A percentile compares a stretch with the other conserved stretches of the same genome.
phyloP scores from a whole-genome alignment of 1,140 invertebrate species.

The Ips nitidus region DNA sequence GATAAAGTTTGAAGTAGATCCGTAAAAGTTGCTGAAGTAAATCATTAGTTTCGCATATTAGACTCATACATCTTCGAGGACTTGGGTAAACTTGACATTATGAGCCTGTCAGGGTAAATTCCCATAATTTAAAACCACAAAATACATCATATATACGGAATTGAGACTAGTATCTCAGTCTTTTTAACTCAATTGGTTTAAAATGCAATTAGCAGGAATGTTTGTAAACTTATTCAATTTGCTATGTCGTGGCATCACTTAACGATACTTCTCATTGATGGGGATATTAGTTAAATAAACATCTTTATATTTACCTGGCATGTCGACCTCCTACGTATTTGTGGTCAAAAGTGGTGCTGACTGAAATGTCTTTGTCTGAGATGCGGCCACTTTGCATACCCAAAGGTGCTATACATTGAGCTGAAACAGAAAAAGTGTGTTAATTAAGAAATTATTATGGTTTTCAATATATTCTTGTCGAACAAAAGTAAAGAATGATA shows the following conservation, averaged over 20 bases:
- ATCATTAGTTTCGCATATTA: constrained; percentile 26
- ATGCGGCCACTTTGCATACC: constrained; percentile 90
- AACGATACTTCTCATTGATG: neutral
- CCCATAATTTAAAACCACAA: neutral
- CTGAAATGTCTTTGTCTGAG: constrained; percentile 80
- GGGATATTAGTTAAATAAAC: neutral
- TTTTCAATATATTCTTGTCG: neutral
- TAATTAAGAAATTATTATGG: constrained; percentile 7
- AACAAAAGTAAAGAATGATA: too few species aligned
- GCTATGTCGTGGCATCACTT: too few species aligned
- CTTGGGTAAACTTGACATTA: constrained; percentile 1
- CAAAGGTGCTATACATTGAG: constrained; percentile 77
- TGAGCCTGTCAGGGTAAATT: neutral
- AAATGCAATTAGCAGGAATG: too few species aligned
- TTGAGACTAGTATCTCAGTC: too few species aligned
- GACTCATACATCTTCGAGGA: constrained; percentile 4
- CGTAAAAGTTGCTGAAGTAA: constrained; percentile 20
- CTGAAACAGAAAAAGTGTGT: constrained; percentile 57
- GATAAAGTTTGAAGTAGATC: constrained; percentile 8
- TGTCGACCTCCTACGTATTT: constrained; percentile 89
- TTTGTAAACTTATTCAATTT: neutral
- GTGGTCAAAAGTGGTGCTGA: constrained; percentile 86
- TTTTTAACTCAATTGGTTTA: too few species aligned
- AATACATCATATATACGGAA: neutral
- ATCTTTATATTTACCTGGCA: constrained; percentile 67